Evolutionary conservation across 2,888 invertebrate genomes (phyloP), one percentile per base, ranked within the genome.

Genomic region (Steinernema scapterisci): DNA sequence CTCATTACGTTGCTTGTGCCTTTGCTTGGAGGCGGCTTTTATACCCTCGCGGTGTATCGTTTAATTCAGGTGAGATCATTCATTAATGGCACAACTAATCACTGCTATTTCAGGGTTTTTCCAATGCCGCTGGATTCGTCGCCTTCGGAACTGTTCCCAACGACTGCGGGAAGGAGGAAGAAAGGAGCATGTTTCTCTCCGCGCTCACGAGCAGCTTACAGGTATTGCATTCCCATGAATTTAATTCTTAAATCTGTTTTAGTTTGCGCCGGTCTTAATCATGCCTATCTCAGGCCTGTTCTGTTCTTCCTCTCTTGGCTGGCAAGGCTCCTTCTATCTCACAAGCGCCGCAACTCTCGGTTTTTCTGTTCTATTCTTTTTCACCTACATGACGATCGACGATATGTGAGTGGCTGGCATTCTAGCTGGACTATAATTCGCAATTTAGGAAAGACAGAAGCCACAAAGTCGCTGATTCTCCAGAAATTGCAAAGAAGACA

Each of bases 231-330:
- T n/a, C n/a, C n/a, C n/a, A n/a, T n/a, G n/a, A n/a, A n/a, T n/a
- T n/a, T n/a, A n/a, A n/a, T n/a, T 38, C 31, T 27, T 13, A 23
- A 38, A 38, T 38, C 3, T 21, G 16, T 1, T 63, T 63, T 31
- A 63, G 63, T 31, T 63, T 27, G 63, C 31, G 7, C 63, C 63
- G 7, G 23, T 25, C 38, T n/a, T 63, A 5, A 63, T 63, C 31
- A 63, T 63, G 63, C 31, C 63, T 25, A 27, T 63, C 2, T 25
- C 63, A 25, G 63, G 63, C 1, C 3, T 63, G 1, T 63, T 63
- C 31, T 63, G 63, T n/a, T 63, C 63, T 9, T 63, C 63, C 3
- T 63, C 63, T 1, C 6, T 63, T 31, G 63, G 63, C 11, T 63
- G 63, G 63, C 25, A 63, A 27, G 38, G 63, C 2, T 25, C 63